Conservation (phyloP, 2,888 invertebrate species). For the Onthophagus sagittarius region DNA sequence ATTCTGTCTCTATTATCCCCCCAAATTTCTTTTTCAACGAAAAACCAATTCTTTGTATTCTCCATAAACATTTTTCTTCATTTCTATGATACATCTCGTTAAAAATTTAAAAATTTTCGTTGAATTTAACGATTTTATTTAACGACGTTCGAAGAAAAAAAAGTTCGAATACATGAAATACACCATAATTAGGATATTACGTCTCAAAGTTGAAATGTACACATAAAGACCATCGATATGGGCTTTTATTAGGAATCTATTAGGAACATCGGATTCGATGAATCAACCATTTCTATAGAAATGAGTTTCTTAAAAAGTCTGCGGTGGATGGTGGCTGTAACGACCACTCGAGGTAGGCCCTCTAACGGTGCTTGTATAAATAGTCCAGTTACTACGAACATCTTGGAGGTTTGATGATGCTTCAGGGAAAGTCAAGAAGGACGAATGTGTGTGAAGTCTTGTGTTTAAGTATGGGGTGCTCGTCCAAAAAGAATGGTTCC, state of each 20-base stretch:
- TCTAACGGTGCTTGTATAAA: neutral
- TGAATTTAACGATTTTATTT: too few species aligned
- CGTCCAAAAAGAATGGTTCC: too few species aligned
- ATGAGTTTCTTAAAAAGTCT: neutral
- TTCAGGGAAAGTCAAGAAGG: neutral
- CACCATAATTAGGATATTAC: neutral
- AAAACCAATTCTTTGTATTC: neutral
- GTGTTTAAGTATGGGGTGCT: too few species aligned
- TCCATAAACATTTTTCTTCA: neutral
- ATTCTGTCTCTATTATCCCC: constrained; percentile 5
- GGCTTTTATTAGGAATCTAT: neutral
- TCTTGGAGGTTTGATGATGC: neutral
- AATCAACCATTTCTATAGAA: neutral
- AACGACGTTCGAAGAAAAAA: neutral
- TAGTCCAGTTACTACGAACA: neutral
- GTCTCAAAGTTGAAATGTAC: neutral
- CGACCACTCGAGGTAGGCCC: neutral
- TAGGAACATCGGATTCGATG: neutral
- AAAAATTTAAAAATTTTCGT: too few species aligned
- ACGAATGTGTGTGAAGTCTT: neutral
- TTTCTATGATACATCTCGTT: too few species aligned
- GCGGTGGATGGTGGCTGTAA: neutral
- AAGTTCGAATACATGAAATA: too few species aligned
- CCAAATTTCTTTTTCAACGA: neutral
- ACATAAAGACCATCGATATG: too few species aligned